Conservation (phyloP, 2,797 vertebrate genomes). For the Todus mexicanus region DNA sequence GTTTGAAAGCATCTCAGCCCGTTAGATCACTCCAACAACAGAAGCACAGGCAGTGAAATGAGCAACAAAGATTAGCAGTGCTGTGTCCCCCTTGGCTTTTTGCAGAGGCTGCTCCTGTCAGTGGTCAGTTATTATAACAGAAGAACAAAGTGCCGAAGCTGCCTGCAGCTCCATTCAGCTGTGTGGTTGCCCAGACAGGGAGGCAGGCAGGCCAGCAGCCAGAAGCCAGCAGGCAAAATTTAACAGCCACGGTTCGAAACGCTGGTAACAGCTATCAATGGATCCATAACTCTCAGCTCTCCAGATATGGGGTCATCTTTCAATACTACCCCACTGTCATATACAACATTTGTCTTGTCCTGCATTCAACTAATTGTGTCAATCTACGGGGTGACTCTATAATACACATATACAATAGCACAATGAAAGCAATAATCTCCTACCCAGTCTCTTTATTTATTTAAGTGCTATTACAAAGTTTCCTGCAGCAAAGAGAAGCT, state of each 20-base stretch:
- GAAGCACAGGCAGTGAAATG: not conserved
- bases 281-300: conserved; percentile 80
- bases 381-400: conserved; percentile 73
- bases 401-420: conserved; percentile 86
- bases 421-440: conserved; percentile 95
- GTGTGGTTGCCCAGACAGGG: conserved; percentile 66
- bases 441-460: conserved; percentile 86
- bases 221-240: conserved; percentile 82
- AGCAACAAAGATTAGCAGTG: conserved; percentile 56
- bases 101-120: conserved; percentile 69
- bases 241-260: conserved; percentile 79
- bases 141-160: conserved; percentile 78
- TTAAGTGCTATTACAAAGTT: conserved; percentile 86
- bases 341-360: conserved; percentile 84
- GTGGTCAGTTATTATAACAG: conserved; percentile 72
- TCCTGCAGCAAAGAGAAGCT: conserved; percentile 84
- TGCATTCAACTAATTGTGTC: conserved; percentile 80
- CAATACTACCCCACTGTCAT: conserved; percentile 87
- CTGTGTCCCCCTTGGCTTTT: conserved; percentile 28
- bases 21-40: not conserved
- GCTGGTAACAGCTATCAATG: conserved; percentile 76
- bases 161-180: conserved; percentile 80
- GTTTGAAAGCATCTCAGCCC: not conserved
- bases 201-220: conserved; percentile 75
- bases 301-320: conserved; percentile 86